Evolutionary conservation across 2,113 vertebrate genomes (phyloP).

Genomic region (Callopanchax toddi): DNA sequence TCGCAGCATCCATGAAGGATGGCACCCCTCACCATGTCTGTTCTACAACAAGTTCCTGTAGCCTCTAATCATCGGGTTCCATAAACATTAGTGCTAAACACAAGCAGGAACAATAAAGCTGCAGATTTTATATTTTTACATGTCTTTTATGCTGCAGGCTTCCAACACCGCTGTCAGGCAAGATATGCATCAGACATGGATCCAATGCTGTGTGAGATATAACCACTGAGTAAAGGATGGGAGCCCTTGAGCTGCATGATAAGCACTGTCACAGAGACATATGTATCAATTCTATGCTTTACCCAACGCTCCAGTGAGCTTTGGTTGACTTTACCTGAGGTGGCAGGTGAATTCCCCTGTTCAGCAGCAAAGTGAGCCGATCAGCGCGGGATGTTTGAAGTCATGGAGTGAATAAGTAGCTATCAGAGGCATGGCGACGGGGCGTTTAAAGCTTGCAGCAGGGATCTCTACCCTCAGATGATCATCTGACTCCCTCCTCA

Average conservation of each 20-base stretch:
- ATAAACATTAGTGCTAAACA: slow-evolving; percentile 30
- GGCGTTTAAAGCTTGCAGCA: slow-evolving; percentile 26
- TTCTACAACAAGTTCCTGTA: slow-evolving; percentile 41
- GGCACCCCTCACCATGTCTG: slow-evolving; percentile 44
- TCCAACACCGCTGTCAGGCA: slow-evolving; percentile 65
- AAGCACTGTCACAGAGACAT: slow-evolving; percentile 71
- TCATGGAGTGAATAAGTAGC: slow-evolving; percentile 12
- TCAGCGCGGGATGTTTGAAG: slow-evolving; percentile 31
- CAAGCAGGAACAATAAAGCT: slow-evolving; percentile 32
- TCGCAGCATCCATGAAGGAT: slow-evolving; percentile 48
- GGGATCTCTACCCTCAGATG: slow-evolving; percentile 50
- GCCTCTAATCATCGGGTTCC: slow-evolving; percentile 42
- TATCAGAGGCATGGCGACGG: slow-evolving; percentile 3
- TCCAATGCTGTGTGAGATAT: slow-evolving; percentile 69
- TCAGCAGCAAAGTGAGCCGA: slow-evolving; percentile 20
- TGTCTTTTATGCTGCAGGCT: slow-evolving; percentile 66
- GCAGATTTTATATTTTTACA: slow-evolving; percentile 64
- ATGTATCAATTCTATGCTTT: slow-evolving; percentile 70
- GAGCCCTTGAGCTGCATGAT: slow-evolving; percentile 75
- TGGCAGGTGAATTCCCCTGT: slow-evolving; percentile 58
- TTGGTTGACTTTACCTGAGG: slow-evolving; percentile 58
- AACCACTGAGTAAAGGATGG: slow-evolving; percentile 70
- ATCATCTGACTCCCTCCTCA: slow-evolving; percentile 55
- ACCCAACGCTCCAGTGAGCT: slow-evolving; percentile 50
- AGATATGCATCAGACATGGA: slow-evolving; percentile 75